Percentiles rank a stretch among this genome's conserved stretches.
phyloP scores from a whole-genome alignment of 2,113 vertebrate genomes.

The Ovis canadensis region DNA sequence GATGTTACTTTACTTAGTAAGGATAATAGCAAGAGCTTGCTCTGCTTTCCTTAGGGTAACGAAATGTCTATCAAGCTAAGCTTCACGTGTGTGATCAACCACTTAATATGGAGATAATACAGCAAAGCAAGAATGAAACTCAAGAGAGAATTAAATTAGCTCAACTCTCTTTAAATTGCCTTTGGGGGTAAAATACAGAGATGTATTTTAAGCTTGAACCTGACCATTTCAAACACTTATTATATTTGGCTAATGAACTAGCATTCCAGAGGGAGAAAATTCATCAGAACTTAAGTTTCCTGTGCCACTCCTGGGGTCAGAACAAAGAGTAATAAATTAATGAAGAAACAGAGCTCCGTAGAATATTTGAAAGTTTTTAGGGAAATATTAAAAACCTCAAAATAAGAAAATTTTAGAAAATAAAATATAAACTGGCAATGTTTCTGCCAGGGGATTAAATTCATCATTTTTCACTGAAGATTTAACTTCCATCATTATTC shows the following conservation, averaged over 20 bases:
- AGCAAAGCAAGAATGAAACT: background rate
- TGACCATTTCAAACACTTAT: background rate
- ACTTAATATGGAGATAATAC: background rate
- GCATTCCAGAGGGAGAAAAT: constrained; percentile 45
- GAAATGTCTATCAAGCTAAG: background rate
- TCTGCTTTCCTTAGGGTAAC: background rate
- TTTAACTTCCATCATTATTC: background rate
- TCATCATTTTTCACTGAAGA: background rate
- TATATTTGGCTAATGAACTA: constrained; percentile 23
- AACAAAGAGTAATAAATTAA: constrained; percentile 42
- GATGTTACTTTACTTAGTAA: background rate
- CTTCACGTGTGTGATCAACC: too few species aligned
- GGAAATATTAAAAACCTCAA: background rate
- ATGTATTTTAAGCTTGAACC: background rate
- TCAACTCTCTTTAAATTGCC: background rate
- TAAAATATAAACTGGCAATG: background rate
- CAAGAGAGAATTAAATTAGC: background rate
- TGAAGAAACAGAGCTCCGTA: background rate
- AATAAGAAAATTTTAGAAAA: constrained; percentile 30
- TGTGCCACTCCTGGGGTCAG: background rate
- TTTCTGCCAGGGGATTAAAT: background rate
- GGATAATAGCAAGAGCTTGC: background rate
- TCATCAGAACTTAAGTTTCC: constrained; percentile 19
- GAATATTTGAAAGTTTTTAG: constrained; percentile 23
- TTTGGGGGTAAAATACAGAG: background rate